Conservation (phyloP, 2,113 vertebrate species). For the Brachyistius frenatus region DNA sequence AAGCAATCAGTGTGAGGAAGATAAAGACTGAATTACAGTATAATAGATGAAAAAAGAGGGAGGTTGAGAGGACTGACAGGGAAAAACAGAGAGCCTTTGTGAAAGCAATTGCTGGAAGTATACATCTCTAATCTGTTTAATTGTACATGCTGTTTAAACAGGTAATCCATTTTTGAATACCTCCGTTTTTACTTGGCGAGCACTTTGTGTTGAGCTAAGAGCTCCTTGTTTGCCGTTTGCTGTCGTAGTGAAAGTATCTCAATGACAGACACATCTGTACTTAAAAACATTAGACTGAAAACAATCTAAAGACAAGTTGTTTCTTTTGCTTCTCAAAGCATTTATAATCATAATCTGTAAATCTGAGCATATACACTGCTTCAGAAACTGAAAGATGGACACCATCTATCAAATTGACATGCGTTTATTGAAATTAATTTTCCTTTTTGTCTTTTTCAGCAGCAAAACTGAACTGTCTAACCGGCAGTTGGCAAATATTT, state of each 20-base stretch:
- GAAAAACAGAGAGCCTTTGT: constrained; percentile 43
- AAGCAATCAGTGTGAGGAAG: constrained; percentile 61
- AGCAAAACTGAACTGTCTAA: neutral
- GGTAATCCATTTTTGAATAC: constrained; percentile 60
- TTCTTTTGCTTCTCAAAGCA: neutral
- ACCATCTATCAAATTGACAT: constrained; percentile 18
- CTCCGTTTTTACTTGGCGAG: constrained; percentile 43
- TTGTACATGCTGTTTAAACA: constrained; percentile 67
- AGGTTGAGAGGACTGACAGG: constrained; percentile 15
- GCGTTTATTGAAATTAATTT: constrained; percentile 3
- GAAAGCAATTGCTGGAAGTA: constrained; percentile 40
- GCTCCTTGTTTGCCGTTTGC: constrained; percentile 33
- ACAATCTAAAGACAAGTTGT: neutral
- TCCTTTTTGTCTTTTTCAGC: neutral
- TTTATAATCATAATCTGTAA: neutral
- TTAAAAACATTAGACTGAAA: constrained; percentile 21
- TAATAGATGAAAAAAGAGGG: constrained; percentile 29
- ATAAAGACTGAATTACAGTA: constrained; percentile 65
- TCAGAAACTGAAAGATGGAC: neutral
- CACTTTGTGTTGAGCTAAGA: constrained; percentile 10
- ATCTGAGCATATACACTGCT: neutral
- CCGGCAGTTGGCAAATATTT: neutral
- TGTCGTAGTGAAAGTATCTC: constrained; percentile 6
- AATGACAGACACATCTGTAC: constrained; percentile 33
- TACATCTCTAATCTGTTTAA: constrained; percentile 60